Evolutionary conservation across 2,888 invertebrate genomes (phyloP), one percentile per base, ranked within the genome.

Genomic region (Diadromus collaris): DNA sequence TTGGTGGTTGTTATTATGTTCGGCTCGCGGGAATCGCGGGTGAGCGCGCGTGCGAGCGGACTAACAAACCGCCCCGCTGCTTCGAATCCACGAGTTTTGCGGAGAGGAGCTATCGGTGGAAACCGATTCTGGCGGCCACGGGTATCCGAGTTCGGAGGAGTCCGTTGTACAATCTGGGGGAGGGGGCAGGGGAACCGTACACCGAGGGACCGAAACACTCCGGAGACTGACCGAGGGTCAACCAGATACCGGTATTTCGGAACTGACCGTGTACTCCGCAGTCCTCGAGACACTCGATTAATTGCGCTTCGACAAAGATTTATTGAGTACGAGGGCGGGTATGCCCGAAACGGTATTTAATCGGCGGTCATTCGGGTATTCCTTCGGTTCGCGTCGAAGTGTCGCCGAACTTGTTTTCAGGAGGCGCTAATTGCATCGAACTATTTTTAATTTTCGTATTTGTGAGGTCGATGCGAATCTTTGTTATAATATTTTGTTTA

Each of bases 1-100:
- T 89, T 89, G 88, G 88, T 85, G 79, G 84, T 86, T 84, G 86
- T 86, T 88, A 89, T 89, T 88, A 89, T 86, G 86, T 88, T 87
- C 74, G 82, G 81, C 79, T 79, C 56, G 79, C 78, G 78, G 77
- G 81, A 71, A 79, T 75, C 73, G 76, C 72, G 63, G 71, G 72
- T 51, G 68, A 61, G 46, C 54, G 58, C 13, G 63, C 29, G 46
- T 9, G 32, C 24, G 46, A n/a, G 46, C 27, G 24, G 24, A 56
- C 56, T 75, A 81, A 79, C 81, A 82, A 64, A 77, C 74, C 72
- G 63, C 48, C 78, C 72, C 72, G 74, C 67, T 63, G 80, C 78
- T 76, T 78, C 73, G 78, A 64, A 63, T 46, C 58, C 67, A 32
- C 63, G 56, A 56, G 70, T 60, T 70, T 21, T 7, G 21, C 16